phyloP scores from a whole-genome alignment of 2,888 invertebrate species.

The Drosophila robusta region DNA sequence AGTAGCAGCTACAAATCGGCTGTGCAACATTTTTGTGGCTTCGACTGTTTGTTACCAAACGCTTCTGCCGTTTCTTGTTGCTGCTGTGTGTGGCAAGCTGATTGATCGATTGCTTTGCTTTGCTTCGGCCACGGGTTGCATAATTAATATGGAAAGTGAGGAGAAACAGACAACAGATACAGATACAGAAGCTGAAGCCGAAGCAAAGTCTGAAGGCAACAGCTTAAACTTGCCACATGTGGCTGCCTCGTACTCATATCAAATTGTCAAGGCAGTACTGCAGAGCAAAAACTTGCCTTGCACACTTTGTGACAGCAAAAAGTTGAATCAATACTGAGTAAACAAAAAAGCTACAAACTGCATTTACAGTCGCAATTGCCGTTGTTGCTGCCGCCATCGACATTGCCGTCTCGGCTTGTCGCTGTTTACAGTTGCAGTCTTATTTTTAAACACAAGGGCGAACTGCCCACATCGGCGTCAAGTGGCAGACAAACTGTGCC shows the following conservation, averaged over 20 bases:
- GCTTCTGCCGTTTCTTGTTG: conserved; percentile 46
- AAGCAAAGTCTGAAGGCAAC: conserved; percentile 25
- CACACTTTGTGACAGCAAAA: conserved; percentile 52
- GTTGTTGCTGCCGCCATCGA: conserved; percentile 24
- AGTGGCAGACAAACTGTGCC: conserved; percentile 66
- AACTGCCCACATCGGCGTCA: conserved; percentile 69
- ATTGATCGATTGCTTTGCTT: conserved; percentile 69
- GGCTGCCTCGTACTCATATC: conserved; percentile 36
- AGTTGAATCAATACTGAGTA: conserved; percentile 59
- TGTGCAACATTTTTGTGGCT: conserved; percentile 74
- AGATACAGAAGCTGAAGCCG: conserved; percentile 11
- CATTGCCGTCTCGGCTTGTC: conserved; percentile 24
- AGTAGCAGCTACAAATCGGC: conserved; percentile 31
- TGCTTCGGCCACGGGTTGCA: conserved; percentile 66
- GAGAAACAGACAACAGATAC: conserved; percentile 28
- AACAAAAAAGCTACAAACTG: conserved; percentile 24
- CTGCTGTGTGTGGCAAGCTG: conserved; percentile 66
- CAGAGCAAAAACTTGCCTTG: conserved; percentile 47
- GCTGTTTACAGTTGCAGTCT: conserved; percentile 68
- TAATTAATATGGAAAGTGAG: conserved; percentile 74
- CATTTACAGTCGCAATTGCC: conserved; percentile 30
- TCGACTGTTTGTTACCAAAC: conserved; percentile 73
- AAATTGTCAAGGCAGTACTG: conserved; percentile 62
- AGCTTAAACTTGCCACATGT: conserved; percentile 62
- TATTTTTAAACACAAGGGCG: conserved; percentile 78